A percentile compares a stretch with the other conserved stretches of the same genome.
Conservation (phyloP, 1,140 invertebrate genomes). For the Pseudomyrmex dendroicus region DNA sequence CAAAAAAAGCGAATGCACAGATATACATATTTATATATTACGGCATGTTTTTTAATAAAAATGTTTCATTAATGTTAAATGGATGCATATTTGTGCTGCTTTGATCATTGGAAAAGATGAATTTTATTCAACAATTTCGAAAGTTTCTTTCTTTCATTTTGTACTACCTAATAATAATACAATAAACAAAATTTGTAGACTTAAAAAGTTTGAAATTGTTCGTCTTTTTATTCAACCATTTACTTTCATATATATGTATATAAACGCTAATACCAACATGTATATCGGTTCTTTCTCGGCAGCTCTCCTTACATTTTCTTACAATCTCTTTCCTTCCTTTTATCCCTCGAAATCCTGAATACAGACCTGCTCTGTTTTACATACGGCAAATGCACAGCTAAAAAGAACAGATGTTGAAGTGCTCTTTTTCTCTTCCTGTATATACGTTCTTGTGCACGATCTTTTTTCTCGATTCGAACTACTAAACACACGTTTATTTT, state of each 20-base stretch:
- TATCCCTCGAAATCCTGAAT: slow-evolving; percentile 22
- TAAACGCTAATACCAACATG: background rate
- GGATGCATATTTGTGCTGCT: background rate
- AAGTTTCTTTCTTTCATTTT: background rate
- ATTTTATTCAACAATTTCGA: slow-evolving; percentile 1
- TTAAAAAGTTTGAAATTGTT: no score
- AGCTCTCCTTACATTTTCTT: background rate
- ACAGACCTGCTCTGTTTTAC: slow-evolving; percentile 2
- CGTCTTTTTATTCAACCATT: no score
- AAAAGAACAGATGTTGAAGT: background rate
- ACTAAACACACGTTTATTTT: background rate
- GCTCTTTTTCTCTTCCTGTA: background rate
- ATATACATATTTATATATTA: background rate
- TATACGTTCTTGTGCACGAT: background rate
- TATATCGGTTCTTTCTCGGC: background rate
- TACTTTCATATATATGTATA: no score
- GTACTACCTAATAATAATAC: no score
- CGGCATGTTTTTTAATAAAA: background rate
- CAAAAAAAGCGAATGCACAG: background rate
- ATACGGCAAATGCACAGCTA: background rate
- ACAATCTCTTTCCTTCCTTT: background rate
- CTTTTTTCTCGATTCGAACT: background rate
- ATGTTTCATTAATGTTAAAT: background rate
- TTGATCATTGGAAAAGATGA: background rate
- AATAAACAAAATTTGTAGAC: no score